Conservation (phyloP, 2,113 vertebrate species). For the Megaceryle torquata region DNA sequence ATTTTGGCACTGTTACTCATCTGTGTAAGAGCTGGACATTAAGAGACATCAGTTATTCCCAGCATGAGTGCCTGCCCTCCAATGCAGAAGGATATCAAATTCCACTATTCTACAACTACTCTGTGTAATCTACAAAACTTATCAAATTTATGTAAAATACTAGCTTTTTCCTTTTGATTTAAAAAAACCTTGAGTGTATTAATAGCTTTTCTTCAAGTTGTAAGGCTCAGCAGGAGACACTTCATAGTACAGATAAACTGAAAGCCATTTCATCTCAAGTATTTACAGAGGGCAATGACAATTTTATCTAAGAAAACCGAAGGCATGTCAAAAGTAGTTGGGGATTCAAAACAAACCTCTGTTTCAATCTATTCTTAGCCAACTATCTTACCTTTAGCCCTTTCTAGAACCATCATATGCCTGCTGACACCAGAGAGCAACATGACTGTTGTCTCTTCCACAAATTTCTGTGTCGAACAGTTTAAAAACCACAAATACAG, state of each 20-base stretch:
- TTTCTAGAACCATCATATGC: background rate
- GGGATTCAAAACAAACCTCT: background rate
- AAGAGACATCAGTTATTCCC: background rate
- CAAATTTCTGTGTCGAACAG: too few relatives aligned
- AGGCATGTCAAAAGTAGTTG: background rate
- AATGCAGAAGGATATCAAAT: background rate
- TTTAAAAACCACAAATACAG: background rate
- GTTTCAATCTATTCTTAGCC: background rate
- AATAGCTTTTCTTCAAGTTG: background rate
- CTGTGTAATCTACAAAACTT: background rate
- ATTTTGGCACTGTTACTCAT: background rate
- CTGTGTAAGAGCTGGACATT: background rate
- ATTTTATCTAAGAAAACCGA: background rate
- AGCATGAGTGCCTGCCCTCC: background rate
- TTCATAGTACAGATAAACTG: background rate
- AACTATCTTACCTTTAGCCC: background rate
- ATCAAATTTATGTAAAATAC: background rate
- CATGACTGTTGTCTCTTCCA: background rate
- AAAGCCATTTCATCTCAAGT: background rate
- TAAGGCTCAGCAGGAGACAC: background rate
- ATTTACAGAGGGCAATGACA: background rate
- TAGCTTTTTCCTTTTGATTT: background rate
- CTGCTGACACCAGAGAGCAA: background rate
- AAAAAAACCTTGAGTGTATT: background rate
- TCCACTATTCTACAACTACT: background rate